These are phyloP conservation scores for Oxyura jamaicensis DNA, from an alignment of 2,113 vertebrate species.

Conservation along the genomic window DNA sequence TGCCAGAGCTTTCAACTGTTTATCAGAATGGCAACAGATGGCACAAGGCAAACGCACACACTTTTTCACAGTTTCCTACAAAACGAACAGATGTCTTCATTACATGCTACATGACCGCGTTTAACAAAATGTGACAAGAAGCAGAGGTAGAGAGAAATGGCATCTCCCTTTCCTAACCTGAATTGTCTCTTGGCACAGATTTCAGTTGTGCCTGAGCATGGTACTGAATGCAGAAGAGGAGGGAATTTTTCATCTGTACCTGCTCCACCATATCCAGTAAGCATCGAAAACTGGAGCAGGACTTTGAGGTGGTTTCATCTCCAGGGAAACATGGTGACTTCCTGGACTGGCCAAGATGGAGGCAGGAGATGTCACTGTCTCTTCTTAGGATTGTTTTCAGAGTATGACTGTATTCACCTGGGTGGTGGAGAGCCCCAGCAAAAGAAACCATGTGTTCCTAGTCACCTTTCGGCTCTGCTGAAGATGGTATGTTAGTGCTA, in stretches of 20 bases:
- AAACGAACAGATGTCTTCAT: slow-evolving; percentile 80
- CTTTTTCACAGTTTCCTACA: slow-evolving; percentile 76
- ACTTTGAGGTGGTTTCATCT: not conserved
- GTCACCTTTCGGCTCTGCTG: not conserved
- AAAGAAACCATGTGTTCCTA: not conserved
- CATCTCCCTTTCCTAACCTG: slow-evolving; percentile 51
- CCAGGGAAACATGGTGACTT: not conserved
- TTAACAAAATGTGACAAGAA: slow-evolving; percentile 74
- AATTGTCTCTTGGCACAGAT: slow-evolving; percentile 58
- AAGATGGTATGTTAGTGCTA: fast-evolving
- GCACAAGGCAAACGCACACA: slow-evolving; percentile 63
- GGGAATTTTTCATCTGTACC: not conserved
- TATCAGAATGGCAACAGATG: slow-evolving; percentile 77
- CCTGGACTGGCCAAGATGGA: not conserved
- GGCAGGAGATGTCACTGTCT: not conserved
- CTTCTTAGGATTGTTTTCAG: not conserved
- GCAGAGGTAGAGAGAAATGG: slow-evolving; percentile 72
- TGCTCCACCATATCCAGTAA: not conserved
- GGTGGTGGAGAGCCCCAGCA: not conserved
- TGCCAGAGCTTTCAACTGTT: slow-evolving; percentile 72
- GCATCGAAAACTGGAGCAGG: not conserved
- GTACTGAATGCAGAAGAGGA: slow-evolving; percentile 29
- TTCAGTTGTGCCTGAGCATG: slow-evolving; percentile 23
- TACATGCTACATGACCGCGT: slow-evolving; percentile 71
- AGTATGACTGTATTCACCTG: not conserved